Evolutionary conservation across 2,113 vertebrate species (phyloP), one percentile per base, ranked within the genome.

Genomic region (Paralichthys olivaceus): DNA sequence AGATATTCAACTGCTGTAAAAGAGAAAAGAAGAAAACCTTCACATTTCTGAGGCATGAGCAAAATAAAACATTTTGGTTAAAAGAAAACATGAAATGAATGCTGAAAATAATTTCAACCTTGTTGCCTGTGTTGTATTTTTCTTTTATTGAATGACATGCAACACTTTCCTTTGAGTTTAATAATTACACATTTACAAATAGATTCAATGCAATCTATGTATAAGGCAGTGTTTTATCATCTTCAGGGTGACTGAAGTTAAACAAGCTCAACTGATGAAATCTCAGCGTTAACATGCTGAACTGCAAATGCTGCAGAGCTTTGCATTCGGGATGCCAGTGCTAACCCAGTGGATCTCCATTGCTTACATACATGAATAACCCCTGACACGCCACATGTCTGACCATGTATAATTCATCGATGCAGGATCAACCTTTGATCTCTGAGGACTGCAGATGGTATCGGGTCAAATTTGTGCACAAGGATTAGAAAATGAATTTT

Each of bases 371-470:
- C 57, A 69, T 74, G 53, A 62, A 66, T 56, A 81, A 77, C 66
- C 57, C 34, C 45, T 81, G 67, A 63, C 72, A 78, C 6, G 47
- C 72, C 84, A 79, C 76, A 82, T 75, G 75, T 59, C 55, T 62
- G 20, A 53, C 26, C 0, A 83, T 83, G 43, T 69, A 68, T 84
- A 77, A 81, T 83, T 82, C 77, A 83, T 80, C 19, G 29, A 49
- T 32, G 69, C 29, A 14, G 56, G 60, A 83, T 74, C 69, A 79
- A 54, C 58, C 75, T 58, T 57, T 89, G 69, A 87, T 87, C 84
- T 87, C 69, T 19, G 47, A 68, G 72, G 80, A 77, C 56, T 61
- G 49, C 78, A 76, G 72, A 84, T 87, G 80, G 72, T 49, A 66
- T 66, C 57, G 37, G 72, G 73, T 88, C 74, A 72, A n/a, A 75